Evolutionary conservation across 2,113 vertebrate species (phyloP).

Genomic region (Corythornis vintsioides): DNA sequence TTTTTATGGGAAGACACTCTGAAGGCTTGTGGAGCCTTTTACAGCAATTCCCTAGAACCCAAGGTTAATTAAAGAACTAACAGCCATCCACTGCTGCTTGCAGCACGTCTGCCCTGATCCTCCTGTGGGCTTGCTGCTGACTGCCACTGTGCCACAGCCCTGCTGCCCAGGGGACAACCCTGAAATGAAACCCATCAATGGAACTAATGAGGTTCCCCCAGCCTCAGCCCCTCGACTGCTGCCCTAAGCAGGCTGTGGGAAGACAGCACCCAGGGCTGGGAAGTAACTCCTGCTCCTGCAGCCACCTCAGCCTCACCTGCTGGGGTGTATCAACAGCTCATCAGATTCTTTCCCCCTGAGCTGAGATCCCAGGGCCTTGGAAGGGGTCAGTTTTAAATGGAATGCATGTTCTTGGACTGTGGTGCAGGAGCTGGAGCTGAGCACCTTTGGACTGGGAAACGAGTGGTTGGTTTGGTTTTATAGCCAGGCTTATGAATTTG

Average conservation of each 20-base stretch:
- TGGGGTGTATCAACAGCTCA: not conserved
- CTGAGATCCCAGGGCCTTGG: not conserved
- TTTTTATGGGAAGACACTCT: not conserved
- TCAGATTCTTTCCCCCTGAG: not conserved
- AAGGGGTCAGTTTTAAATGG: not conserved
- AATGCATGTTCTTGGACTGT: not conserved
- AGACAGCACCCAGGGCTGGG: not conserved
- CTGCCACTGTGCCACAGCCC: not conserved
- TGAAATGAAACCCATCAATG: slow-evolving; percentile 20
- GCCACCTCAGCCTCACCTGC: not conserved
- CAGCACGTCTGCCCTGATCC: not conserved
- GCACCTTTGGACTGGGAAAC: not conserved
- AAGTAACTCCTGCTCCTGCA: not conserved
- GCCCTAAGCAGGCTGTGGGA: not conserved
- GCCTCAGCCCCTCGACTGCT: not conserved
- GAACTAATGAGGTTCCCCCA: not conserved
- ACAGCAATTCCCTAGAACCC: not conserved
- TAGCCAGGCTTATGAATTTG: not conserved
- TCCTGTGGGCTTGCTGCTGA: not conserved
- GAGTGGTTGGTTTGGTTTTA: not conserved
- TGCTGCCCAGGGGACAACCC: not conserved
- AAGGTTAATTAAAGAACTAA: slow-evolving; percentile 39
- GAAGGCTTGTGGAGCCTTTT: not conserved
- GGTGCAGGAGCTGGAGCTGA: not conserved
- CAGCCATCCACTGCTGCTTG: not conserved